Evolutionary conservation across 1,140 invertebrate genomes (phyloP), one percentile per base, ranked within the genome.

Genomic region (Lordiphosa mommai): DNA sequence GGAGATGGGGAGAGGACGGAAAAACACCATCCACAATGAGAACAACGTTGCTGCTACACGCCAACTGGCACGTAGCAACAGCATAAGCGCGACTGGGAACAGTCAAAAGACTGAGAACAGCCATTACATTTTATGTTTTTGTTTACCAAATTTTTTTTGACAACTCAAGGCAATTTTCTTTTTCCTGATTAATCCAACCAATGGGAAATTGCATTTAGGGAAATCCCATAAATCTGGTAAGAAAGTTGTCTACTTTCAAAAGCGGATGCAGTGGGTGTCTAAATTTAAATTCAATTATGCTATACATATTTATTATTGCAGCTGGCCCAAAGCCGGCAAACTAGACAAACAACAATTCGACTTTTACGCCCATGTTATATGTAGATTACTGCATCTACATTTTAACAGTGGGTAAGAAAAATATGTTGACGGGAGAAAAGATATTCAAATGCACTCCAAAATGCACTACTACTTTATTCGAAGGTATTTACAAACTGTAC

Each of bases 61-160:
- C 63, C 77, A 64, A 76, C 63, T 61, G 55, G 77, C 76, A 80
- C 76, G 76, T 80, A 80, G 76, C 76, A 72, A 80, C 77, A 67
- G 55, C 56, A 17, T 4, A 48, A n/a, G n/a, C 9, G 14, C 2
- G 46, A 17, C 46, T 49, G 52, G 38, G 34, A 12, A 44, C 36
- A 71, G 60, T 61, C 63, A 59, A 67, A 67, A 23, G 20, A 5
- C 4, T 23, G 20, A 6, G 20, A 23, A 23, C 20, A 23, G 20
- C n/a, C n/a, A n/a, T 57, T 74, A 74, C 70, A 60, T 63, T 56
- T 69, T 69, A 73, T 73, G 69, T 47, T 66, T 27, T 63, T 73
- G 58, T 64, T 68, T 69, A 67, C 71, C 49, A 47, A 73, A 53
- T 47, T 14, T 16, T 27, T 14, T 40, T 37, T 27, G 13, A 13